These are phyloP conservation scores for Drosophila stalkeri DNA, from an alignment of 2,888 invertebrate genomes.

Conservation along the genomic window DNA sequence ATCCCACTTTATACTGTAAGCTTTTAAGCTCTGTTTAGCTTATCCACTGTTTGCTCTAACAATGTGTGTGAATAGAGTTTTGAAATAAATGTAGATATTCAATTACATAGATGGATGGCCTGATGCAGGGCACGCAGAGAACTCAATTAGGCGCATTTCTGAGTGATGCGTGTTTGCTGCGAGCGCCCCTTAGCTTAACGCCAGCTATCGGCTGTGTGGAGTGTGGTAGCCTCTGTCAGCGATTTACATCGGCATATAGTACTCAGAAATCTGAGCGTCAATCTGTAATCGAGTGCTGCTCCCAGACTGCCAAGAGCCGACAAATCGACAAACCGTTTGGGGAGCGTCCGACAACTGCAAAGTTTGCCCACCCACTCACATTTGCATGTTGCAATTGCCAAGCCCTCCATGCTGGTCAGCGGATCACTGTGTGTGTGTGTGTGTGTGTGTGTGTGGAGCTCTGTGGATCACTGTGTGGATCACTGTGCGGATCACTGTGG, in stretches of 20 bases:
- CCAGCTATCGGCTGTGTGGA: conserved; percentile 20
- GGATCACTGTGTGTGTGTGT: conserved; percentile 31
- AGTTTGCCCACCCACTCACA: conserved; percentile 76
- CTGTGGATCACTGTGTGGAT: conserved; percentile 23
- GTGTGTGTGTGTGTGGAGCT: conserved; percentile 36
- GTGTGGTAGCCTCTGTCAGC: conserved; percentile 46
- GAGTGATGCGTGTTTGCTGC: background rate
- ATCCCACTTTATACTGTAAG: too few relatives aligned
- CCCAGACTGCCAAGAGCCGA: conserved; percentile 27
- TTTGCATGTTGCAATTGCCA: conserved; percentile 72
- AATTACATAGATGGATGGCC: background rate
- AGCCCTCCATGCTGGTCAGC: conserved; percentile 62
- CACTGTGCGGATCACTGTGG: conserved; percentile 18
- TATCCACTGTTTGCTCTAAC: background rate
- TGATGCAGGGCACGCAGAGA: background rate
- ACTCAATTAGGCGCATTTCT: conserved; percentile 16
- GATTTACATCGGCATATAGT: conserved; percentile 46
- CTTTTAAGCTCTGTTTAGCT: background rate
- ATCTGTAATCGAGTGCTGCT: conserved; percentile 52
- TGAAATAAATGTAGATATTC: background rate
- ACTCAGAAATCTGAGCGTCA: conserved; percentile 55
- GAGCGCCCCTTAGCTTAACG: conserved; percentile 16
- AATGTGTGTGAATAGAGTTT: background rate
- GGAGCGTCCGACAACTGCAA: conserved; percentile 55
- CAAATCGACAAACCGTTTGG: conserved; percentile 35